phyloP scores from a whole-genome alignment of 2,113 vertebrate genomes.

The Dicerorhinus sumatrensis region DNA sequence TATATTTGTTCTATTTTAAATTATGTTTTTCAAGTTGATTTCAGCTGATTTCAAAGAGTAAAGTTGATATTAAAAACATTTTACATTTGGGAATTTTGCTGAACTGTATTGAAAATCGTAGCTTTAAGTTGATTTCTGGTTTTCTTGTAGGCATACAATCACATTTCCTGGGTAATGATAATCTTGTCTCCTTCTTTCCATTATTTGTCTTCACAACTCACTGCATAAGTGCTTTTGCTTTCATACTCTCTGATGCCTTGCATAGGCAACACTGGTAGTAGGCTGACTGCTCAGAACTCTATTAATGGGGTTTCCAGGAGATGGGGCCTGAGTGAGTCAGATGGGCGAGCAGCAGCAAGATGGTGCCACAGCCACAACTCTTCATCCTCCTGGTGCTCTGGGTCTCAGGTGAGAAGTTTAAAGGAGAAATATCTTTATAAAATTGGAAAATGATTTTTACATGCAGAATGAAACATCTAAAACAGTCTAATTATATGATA shows the following conservation, averaged over 20 bases:
- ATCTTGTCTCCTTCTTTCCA: neutral
- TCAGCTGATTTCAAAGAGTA: neutral
- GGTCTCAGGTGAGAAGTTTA: neutral
- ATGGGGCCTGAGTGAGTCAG: neutral
- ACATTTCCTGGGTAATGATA: neutral
- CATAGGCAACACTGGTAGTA: neutral
- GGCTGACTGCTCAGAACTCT: neutral
- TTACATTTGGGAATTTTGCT: neutral
- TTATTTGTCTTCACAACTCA: neutral
- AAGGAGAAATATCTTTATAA: neutral
- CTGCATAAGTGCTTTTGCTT: neutral
- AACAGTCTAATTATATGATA: neutral
- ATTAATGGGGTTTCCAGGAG: neutral
- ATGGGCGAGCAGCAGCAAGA: neutral
- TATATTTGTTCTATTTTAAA: neutral
- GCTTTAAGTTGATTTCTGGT: neutral
- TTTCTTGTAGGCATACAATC: neutral
- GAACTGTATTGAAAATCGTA: neutral
- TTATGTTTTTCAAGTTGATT: neutral
- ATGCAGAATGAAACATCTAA: neutral
- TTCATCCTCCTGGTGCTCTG: neutral
- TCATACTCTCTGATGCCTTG: neutral
- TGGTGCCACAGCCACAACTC: neutral
- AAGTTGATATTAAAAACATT: neutral
- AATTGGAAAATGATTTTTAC: neutral